Evolutionary conservation across 2,113 vertebrate species (phyloP).

Genomic region (Ciconia boyciana): DNA sequence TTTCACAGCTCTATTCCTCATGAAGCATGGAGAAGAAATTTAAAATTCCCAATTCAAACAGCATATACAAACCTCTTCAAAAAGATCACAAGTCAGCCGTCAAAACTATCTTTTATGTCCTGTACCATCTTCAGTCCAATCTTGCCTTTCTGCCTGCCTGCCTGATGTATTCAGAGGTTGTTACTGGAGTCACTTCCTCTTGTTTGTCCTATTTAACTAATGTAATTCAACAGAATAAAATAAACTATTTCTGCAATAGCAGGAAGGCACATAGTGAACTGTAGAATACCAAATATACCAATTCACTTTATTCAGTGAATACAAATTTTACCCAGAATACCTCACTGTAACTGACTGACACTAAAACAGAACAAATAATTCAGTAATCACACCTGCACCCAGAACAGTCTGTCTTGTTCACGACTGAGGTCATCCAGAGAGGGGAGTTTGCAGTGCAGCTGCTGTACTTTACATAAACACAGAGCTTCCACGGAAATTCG

Average conservation of each 20-base stretch:
- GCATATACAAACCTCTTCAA: background rate
- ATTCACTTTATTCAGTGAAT: conserved; percentile 44
- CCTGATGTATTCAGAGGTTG: conserved; percentile 19
- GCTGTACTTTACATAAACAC: conserved; percentile 52
- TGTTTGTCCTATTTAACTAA: conserved; percentile 15
- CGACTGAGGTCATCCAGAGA: conserved; percentile 58
- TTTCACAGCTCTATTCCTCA: background rate
- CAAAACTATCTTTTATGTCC: background rate
- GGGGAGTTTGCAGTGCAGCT: conserved; percentile 46
- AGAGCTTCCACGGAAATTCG: conserved; percentile 30
- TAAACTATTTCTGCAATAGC: conserved; percentile 34
- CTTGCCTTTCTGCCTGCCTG: background rate
- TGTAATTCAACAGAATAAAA: conserved; percentile 48
- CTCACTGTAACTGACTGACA: conserved; percentile 42
- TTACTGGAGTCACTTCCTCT: conserved; percentile 32
- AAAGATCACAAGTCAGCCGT: background rate
- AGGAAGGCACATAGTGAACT: conserved; percentile 51
- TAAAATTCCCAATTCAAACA: background rate
- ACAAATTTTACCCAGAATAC: conserved; percentile 42
- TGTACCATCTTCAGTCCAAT: background rate
- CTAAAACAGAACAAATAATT: conserved; percentile 63
- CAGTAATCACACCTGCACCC: conserved; percentile 61
- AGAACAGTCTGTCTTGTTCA: conserved; percentile 50
- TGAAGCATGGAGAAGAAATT: background rate
- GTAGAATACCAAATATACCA: conserved; percentile 46